phyloP scores from a whole-genome alignment of 2,113 vertebrate species.

The Ibidorhyncha struthersii region DNA sequence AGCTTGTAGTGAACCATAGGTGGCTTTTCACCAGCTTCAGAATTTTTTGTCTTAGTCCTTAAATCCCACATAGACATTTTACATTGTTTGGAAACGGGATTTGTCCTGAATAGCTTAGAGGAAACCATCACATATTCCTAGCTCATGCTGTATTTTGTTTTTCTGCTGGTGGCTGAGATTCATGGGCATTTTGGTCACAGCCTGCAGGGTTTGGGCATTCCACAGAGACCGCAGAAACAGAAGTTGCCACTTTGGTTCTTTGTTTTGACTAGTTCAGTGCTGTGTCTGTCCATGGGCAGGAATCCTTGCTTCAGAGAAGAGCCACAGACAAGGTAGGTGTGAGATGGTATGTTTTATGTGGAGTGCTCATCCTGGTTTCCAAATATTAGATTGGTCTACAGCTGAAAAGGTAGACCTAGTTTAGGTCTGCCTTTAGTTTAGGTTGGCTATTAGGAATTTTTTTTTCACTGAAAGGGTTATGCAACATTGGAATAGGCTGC shows the following conservation, averaged over 20 bases:
- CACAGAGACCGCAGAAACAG: not conserved
- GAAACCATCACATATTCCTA: not conserved
- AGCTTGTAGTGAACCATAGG: not conserved
- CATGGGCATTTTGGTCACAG: not conserved
- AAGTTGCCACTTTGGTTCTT: not conserved
- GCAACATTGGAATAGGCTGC: too few relatives aligned
- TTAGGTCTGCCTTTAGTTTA: too few relatives aligned
- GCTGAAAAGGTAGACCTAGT: too few relatives aligned
- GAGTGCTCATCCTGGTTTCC: not conserved
- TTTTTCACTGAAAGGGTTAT: too few relatives aligned
- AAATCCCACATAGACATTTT: not conserved
- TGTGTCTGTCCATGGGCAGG: not conserved
- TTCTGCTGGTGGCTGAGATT: not conserved
- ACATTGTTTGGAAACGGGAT: not conserved
- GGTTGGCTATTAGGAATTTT: too few relatives aligned
- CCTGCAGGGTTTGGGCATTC: not conserved
- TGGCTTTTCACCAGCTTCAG: not conserved
- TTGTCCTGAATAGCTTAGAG: not conserved
- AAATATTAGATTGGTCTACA: not conserved
- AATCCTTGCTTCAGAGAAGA: not conserved
- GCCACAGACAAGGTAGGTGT: not conserved
- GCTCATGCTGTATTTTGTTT: not conserved
- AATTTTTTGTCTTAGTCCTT: not conserved
- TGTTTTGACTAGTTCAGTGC: not conserved
- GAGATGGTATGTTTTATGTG: not conserved